Evolutionary conservation across 2,797 vertebrate genomes (phyloP).

Genomic region (Steatocranus sp.): DNA sequence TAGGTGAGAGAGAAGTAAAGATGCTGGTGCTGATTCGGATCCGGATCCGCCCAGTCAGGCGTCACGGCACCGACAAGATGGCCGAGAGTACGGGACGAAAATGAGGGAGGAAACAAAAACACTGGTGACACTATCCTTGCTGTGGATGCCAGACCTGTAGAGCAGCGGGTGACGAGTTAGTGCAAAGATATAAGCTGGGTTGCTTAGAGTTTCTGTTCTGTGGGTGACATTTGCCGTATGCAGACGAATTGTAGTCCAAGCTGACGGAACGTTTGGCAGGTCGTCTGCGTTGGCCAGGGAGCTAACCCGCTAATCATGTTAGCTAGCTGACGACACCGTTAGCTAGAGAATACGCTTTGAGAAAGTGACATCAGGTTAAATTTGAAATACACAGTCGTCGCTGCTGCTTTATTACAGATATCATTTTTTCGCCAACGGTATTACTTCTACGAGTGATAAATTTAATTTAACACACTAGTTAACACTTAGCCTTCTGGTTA

Average conservation of each 20-base stretch:
- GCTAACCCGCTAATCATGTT: constrained; percentile 64
- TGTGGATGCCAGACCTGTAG: constrained; percentile 17
- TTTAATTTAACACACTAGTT: background rate
- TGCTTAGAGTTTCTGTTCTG: background rate
- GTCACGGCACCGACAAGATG: constrained; percentile 81
- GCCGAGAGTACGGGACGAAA: constrained; percentile 72
- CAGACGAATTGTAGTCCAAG: constrained; percentile 19
- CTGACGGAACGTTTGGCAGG: constrained; percentile 41
- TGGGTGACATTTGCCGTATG: constrained; percentile 45
- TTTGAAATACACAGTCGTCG: background rate
- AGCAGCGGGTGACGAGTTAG: background rate
- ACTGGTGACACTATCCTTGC: constrained; percentile 31
- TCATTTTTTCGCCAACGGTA: background rate
- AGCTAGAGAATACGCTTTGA: constrained; percentile 16
- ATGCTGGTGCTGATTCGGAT: constrained; percentile 83
- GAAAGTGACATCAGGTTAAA: constrained; percentile 22
- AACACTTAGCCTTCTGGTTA: constrained; percentile 13
- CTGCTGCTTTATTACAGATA: background rate
- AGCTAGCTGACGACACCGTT: constrained; percentile 55
- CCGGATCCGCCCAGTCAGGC: constrained; percentile 70
- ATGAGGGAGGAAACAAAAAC: constrained; percentile 74
- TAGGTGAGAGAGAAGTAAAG: background rate
- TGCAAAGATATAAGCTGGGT: background rate
- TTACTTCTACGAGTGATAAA: background rate
- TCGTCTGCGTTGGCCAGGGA: constrained; percentile 48